Evolutionary conservation across 2,888 invertebrate genomes (phyloP).

Genomic region (Microplitis deprimator): DNA sequence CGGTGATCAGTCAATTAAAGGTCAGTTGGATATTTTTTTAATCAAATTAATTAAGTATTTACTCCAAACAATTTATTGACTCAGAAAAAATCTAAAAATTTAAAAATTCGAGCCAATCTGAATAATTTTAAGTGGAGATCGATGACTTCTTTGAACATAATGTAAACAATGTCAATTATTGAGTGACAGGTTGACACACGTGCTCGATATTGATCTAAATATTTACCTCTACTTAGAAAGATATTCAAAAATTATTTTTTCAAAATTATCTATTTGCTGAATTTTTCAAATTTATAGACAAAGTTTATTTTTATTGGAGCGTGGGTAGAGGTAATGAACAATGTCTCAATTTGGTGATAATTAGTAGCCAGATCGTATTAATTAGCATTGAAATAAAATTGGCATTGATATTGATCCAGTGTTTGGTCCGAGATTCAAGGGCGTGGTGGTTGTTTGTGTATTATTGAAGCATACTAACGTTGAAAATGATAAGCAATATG

Average conservation of each 20-base stretch:
- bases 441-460: background rate
- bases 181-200: conserved; percentile 2
- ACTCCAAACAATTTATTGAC: background rate
- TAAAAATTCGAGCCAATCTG: background rate
- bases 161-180: conserved; percentile 21
- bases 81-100: background rate
- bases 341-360: too few relatives aligned
- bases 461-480: background rate
- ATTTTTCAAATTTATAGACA: too few relatives aligned
- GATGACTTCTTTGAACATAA: background rate
- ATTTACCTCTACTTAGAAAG: too few relatives aligned
- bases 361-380: too few relatives aligned
- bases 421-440: too few relatives aligned
- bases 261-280: too few relatives aligned
- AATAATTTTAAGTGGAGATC: background rate
- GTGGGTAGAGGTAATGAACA: too few relatives aligned
- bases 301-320: too few relatives aligned
- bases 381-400: too few relatives aligned
- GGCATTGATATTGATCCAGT: too few relatives aligned
- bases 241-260: too few relatives aligned
- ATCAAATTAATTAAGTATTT: background rate
- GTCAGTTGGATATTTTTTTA: conserved; percentile 51
- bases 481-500: conserved; percentile 1
- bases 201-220: background rate
- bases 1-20: conserved; percentile 49